phyloP scores from a whole-genome alignment of 2,113 vertebrate species.

The Gadus macrocephalus region DNA sequence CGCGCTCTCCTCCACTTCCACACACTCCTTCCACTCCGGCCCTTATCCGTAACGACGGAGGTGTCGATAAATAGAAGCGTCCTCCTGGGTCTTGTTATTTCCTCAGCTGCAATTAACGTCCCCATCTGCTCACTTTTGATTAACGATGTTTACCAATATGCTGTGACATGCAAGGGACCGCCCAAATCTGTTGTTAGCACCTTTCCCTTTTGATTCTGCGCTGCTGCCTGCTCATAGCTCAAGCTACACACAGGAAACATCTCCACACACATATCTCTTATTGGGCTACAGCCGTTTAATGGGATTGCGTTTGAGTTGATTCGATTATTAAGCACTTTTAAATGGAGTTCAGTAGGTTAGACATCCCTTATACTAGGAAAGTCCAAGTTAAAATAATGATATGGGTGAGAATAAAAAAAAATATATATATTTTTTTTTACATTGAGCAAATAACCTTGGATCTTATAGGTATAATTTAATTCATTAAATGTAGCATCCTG shows the following conservation, averaged over 20 bases:
- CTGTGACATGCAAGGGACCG: conserved; percentile 57
- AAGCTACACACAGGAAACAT: neutral
- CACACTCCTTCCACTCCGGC: conserved; percentile 10
- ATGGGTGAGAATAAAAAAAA: too few relatives aligned
- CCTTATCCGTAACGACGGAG: conserved; percentile 61
- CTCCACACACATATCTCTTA: too few relatives aligned
- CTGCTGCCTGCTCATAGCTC: conserved; percentile 16
- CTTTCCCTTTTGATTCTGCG: conserved; percentile 10
- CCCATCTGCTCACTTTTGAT: conserved; percentile 93
- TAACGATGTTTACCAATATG: conserved; percentile 89
- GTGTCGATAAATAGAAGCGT: conserved; percentile 85
- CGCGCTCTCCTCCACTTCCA: conserved; percentile 3
- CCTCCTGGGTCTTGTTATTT: conserved; percentile 84
- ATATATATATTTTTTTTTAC: too few relatives aligned
- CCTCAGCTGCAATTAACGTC: conserved; percentile 89
- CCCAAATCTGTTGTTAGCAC: conserved; percentile 30
- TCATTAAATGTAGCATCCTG: too few relatives aligned
- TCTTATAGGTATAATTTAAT: too few relatives aligned
- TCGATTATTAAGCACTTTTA: too few relatives aligned
- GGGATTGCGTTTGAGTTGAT: too few relatives aligned
- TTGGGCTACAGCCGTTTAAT: too few relatives aligned
- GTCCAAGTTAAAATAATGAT: too few relatives aligned
- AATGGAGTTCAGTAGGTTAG: too few relatives aligned
- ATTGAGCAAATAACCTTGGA: too few relatives aligned
- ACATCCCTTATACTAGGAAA: too few relatives aligned